Conservation (phyloP, 2,797 vertebrate species). For the Melanotaenia trifasciata region DNA sequence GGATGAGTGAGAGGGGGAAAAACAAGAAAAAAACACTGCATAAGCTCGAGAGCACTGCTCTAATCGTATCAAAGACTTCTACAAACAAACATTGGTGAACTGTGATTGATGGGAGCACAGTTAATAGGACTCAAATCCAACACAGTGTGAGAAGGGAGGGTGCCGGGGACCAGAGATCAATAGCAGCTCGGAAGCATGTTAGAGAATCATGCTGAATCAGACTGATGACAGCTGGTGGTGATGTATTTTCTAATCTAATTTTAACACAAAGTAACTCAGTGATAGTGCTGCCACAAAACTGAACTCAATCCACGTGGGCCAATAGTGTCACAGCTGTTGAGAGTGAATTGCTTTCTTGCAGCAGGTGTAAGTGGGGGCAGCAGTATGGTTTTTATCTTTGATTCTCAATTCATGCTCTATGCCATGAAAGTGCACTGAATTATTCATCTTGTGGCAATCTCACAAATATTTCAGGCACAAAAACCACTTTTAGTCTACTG, state of each 20-base stretch:
- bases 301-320: conserved; percentile 57
- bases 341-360: conserved; percentile 41
- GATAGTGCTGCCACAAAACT: conserved; percentile 52
- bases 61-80: conserved; percentile 80
- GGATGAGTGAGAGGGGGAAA: conserved; percentile 13
- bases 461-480: conserved; percentile 74
- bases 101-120: conserved; percentile 75
- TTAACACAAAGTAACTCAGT: conserved; percentile 71
- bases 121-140: conserved; percentile 74
- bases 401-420: conserved; percentile 59
- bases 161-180: conserved; percentile 64
- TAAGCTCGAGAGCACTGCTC: conserved; percentile 41
- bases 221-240: conserved; percentile 77
- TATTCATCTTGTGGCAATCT: conserved; percentile 71
- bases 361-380: conserved; percentile 63
- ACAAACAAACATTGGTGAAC: conserved; percentile 79
- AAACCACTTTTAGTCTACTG: conserved; percentile 51
- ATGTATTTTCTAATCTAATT: conserved; percentile 79
- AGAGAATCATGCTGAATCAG: conserved; percentile 72
- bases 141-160: conserved; percentile 41
- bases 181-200: conserved; percentile 74
- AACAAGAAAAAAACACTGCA: conserved; percentile 20
- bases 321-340: conserved; percentile 48
- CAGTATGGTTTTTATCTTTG: conserved; percentile 36
- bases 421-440: conserved; percentile 65